Evolutionary conservation across 2,113 vertebrate species (phyloP), one percentile per base, ranked within the genome.

Genomic region (Toxotes chatareus): DNA sequence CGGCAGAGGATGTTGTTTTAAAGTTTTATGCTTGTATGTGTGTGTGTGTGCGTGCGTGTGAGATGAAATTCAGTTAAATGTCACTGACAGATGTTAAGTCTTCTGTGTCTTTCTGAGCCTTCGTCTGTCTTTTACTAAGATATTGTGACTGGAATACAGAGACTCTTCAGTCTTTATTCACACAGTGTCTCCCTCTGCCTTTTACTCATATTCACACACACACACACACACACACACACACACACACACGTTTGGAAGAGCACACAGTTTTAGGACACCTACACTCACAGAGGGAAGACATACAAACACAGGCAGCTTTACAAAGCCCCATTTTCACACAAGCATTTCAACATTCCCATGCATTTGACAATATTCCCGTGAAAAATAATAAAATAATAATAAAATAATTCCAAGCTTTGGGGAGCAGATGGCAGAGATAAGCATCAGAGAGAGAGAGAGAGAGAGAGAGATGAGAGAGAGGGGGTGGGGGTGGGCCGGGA

Each of bases 351-450:
- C 42, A 64, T 64, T 53, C 56, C 36, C 55, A 56, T 36, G 32
- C 40, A 53, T 64, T n/a, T 9, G 19, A 64, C 36, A 16, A 62
- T 27, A 62, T 82, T 79, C 70, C 49, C 63, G 57, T 72, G 61
- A 74, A 78, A 77, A 71, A 76, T 14, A 60, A 86, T 21, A 36
- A 67, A 53, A 82, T 27, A 71, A 76, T 14, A 60, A 86, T 21
- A 36, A 67, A 53, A 82, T 27, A 27, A 27, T 63, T 87, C 72
- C 84, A 47, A 83, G 81, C 69, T 79, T 85, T 63, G 65, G 71
- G 70, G 85, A 67, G 86, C 80, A 92, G 87, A 91, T 88, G 81
- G 86, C 60, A 69, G 44, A 59, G 79, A 83, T 80, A 87, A 87
- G 67, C 0, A 51, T 53, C 10, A 63, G 57, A 65, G 61, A 31